Percentiles rank a stretch among this genome's conserved stretches.
These are phyloP conservation scores for Cyclina sinensis DNA, from an alignment of 1,140 invertebrate genomes.

Conservation along the genomic window DNA sequence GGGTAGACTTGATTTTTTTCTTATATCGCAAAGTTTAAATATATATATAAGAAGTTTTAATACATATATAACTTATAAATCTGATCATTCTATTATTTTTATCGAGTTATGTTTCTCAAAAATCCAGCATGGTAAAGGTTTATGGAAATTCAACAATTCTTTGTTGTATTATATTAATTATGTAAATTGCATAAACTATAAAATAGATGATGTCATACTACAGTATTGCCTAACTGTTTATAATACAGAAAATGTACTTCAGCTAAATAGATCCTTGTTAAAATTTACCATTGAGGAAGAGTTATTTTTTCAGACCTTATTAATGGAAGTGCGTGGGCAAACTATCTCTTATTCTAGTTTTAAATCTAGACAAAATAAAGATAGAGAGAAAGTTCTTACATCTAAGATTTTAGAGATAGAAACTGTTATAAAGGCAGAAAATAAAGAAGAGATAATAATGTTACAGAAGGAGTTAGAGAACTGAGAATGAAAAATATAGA, in stretches of 20 bases:
- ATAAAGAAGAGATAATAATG: not conserved
- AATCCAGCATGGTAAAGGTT: no score
- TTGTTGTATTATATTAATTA: not conserved
- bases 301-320: constrained; percentile 48
- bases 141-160: no score
- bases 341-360: not conserved
- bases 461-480: not conserved
- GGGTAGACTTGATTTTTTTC: not conserved
- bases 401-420: not conserved
- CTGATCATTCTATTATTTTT: no score
- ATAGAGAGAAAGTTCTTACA: not conserved
- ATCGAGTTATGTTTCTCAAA: no score
- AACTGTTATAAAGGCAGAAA: not conserved
- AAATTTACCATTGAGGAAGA: not conserved
- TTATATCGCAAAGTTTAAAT: not conserved
- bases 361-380: not conserved
- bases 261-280: not conserved
- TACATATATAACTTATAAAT: no score
- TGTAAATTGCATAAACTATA: not conserved
- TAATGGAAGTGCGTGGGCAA: no score
- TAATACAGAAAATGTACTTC: no score
- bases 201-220: not conserved
- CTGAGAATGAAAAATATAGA: constrained; percentile 1
- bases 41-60: constrained; percentile 42
- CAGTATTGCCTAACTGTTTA: constrained; percentile 21